Conservation (phyloP, 2,888 invertebrate genomes). For the Erebia aethiops region DNA sequence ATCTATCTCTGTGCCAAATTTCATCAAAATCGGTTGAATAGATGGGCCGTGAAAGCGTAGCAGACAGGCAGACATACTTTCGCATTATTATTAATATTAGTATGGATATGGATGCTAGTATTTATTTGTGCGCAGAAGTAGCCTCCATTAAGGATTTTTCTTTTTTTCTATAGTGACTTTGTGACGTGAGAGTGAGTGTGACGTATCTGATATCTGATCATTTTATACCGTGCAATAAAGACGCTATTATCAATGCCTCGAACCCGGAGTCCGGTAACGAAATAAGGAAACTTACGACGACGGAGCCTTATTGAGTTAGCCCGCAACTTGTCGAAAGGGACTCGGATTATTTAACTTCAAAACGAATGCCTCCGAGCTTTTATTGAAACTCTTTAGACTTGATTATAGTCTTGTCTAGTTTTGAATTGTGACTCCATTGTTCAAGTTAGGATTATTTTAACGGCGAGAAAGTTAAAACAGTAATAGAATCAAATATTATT, state of each 20-base stretch:
- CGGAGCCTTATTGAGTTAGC: constrained; percentile 63
- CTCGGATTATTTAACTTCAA: constrained; percentile 52
- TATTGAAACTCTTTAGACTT: constrained; percentile 27
- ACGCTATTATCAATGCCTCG: constrained; percentile 3
- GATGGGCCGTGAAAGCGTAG: too few species aligned
- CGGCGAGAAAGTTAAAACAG: neutral
- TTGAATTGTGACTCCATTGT: constrained; percentile 14
- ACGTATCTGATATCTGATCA: too few species aligned
- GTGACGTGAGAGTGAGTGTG: too few species aligned
- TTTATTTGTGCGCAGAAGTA: too few species aligned
- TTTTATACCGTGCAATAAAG: neutral
- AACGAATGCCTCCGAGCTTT: constrained; percentile 38
- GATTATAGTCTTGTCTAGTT: constrained; percentile 30
- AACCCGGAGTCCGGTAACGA: constrained; percentile 22
- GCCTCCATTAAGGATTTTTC: too few species aligned
- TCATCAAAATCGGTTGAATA: too few species aligned
- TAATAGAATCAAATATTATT: too few species aligned
- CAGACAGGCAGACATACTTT: too few species aligned
- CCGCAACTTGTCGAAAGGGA: constrained; percentile 56
- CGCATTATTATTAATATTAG: too few species aligned
- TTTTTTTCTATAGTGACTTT: too few species aligned
- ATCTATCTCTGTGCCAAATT: too few species aligned
- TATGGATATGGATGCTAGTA: too few species aligned
- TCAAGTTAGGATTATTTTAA: constrained; percentile 19
- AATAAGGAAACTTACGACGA: constrained; percentile 33